Base-by-base conservation (phyloP, 2,888 invertebrate species). In the Drosophila quinaria region DNA sequence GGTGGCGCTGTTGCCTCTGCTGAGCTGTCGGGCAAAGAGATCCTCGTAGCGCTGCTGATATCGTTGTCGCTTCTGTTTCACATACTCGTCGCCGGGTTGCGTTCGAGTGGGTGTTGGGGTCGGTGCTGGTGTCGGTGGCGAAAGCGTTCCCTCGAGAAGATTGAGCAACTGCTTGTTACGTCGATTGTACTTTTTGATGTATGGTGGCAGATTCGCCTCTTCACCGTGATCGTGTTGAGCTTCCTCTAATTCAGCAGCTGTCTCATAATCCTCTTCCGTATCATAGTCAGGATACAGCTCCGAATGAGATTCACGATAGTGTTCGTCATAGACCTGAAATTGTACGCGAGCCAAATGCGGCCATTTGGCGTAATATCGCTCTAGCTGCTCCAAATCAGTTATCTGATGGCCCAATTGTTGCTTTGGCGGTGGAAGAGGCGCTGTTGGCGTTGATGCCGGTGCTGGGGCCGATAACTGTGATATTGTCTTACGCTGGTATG, bases 81-180 rank as follows among this genome's bases (percentile, higher is more conserved):
- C 51, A 54, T 91, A 91, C 49, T 91, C 90, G 11, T 10, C 29
- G 1, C 15, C n/a, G 4, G 79, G 33, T 4, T 80, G 78, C 25
- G 74, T 70, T 2, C 80, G 69, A 2, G 13, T 35, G 3, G 35
- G 9, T 3, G 87, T 81, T 31, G 31, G 31, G 31, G 13, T 13
- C 1, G 35, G 68, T 5, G 13, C 13, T 1, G 35, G 3, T 3
- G 87, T 81, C 2, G 90, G 75, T 4, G 92, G 91, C 9, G 92
- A 81, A 46, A 91, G 66, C 0, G 92, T 92, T 13, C 93, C 93
- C 49, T 92, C 92, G 3, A 92, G 85, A 25, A 92, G 80, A 70
- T 92, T 90, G 15, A 92, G 73, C 60, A 92, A 66, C 77, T 92
- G 92, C 56, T 92, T 92, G 66, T 92, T 92, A 39, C 92, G 90